Conservation (phyloP, 2,797 vertebrate genomes). For the Lindbergichthys nudifrons region DNA sequence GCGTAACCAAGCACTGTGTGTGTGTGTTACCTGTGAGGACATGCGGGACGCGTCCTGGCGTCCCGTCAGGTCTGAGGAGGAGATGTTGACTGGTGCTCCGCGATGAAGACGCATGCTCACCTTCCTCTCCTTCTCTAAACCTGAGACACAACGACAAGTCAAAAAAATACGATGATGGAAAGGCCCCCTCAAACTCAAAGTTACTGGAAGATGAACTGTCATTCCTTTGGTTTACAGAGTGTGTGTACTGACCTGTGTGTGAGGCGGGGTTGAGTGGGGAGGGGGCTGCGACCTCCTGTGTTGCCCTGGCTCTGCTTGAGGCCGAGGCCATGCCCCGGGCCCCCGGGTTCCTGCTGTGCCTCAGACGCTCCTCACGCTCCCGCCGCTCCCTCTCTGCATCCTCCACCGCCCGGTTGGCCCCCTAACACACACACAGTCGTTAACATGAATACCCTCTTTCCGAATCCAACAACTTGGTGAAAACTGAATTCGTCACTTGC, state of each 20-base stretch:
- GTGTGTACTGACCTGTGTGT: slow-evolving; percentile 76
- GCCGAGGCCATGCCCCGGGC: slow-evolving; percentile 91
- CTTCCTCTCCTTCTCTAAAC: slow-evolving; percentile 95
- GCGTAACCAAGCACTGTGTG: background rate
- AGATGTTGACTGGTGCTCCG: slow-evolving; percentile 94
- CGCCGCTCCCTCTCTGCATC: slow-evolving; percentile 90
- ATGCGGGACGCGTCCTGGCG: slow-evolving; percentile 96
- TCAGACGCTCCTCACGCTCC: slow-evolving; percentile 93
- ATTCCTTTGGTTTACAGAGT: background rate
- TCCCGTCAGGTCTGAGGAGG: slow-evolving; percentile 95
- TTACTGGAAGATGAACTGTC: background rate
- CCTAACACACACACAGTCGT: slow-evolving; percentile 76
- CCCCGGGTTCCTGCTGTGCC: slow-evolving; percentile 91
- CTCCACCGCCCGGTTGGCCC: slow-evolving; percentile 92
- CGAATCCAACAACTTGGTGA: too few species aligned
- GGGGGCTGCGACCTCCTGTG: slow-evolving; percentile 90
- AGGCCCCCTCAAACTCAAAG: background rate
- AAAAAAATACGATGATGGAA: too few species aligned
- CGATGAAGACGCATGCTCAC: slow-evolving; percentile 98
- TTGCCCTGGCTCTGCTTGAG: slow-evolving; percentile 90
- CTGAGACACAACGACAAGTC: slow-evolving; percentile 54
- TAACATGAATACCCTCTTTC: too few species aligned
- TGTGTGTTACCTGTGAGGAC: slow-evolving; percentile 91
- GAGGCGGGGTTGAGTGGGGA: slow-evolving; percentile 94
- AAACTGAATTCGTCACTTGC: too few species aligned